Evolutionary conservation across 2,888 invertebrate genomes (phyloP).

Genomic region (Silvanus unidentatus): DNA sequence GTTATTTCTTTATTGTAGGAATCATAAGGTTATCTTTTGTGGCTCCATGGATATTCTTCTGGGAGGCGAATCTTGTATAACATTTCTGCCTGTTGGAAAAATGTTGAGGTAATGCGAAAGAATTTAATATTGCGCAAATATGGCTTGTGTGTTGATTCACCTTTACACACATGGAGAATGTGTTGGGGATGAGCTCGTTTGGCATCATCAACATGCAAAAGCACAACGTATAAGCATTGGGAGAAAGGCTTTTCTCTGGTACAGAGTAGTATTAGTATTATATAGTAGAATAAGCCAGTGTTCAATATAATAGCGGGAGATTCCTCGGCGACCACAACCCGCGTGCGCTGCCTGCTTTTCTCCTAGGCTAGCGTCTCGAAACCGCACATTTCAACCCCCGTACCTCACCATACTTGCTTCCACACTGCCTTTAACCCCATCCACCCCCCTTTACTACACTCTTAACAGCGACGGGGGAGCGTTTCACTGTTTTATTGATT

Average conservation of each 20-base stretch:
- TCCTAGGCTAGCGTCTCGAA: constrained; percentile 47
- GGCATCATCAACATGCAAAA: not conserved
- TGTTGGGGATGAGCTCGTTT: not conserved
- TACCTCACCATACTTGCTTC: constrained; percentile 10
- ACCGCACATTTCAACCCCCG: constrained; percentile 45
- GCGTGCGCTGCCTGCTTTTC: constrained; percentile 42
- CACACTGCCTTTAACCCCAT: constrained; percentile 29
- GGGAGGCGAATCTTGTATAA: no score
- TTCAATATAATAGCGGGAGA: constrained; percentile 48
- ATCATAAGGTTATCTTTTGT: not conserved
- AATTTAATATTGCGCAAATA: no score
- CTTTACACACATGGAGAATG: not conserved
- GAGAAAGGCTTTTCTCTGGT: constrained; percentile 5
- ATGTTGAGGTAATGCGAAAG: constrained; percentile 2
- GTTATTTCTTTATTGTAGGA: not conserved
- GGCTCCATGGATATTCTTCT: no score
- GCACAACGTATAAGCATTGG: constrained; percentile 5
- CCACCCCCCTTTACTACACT: constrained; percentile 33
- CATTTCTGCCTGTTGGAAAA: not conserved
- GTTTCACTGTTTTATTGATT: constrained; percentile 49
- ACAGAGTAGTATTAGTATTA: constrained; percentile 3
- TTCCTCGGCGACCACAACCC: constrained; percentile 47
- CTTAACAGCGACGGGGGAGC: constrained; percentile 46
- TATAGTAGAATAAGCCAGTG: constrained; percentile 38
- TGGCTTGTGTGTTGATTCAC: no score